phyloP scores from a whole-genome alignment of 2,888 invertebrate species.

The Aquatica leii region DNA sequence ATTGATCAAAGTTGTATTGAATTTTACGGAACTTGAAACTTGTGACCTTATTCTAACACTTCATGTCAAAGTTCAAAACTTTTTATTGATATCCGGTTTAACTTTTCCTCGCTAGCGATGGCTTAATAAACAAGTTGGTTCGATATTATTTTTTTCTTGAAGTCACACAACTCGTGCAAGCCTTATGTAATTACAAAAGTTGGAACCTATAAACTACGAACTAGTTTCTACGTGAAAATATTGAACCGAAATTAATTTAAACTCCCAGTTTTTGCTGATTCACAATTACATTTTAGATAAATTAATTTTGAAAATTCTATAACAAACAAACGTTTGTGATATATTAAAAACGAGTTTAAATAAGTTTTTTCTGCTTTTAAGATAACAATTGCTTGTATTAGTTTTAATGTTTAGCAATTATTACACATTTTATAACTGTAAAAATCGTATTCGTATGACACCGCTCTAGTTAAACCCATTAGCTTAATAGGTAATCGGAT shows the following conservation, averaged over 20 bases:
- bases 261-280: no score
- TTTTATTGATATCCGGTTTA: conserved; percentile 31
- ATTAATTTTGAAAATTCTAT: not conserved
- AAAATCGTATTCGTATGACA: not conserved
- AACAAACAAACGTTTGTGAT: no score
- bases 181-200: conserved; percentile 27
- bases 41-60: conserved; percentile 20
- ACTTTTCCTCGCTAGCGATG: conserved; percentile 21
- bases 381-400: no score
- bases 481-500: conserved; percentile 42
- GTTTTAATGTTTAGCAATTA: no score
- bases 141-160: conserved; percentile 29
- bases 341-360: no score
- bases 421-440: no score
- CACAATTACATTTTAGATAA: not conserved
- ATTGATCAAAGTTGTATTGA: conserved; percentile 20
- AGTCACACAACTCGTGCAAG: conserved; percentile 21
- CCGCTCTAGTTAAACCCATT: conserved; percentile 29
- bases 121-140: conserved; percentile 32
- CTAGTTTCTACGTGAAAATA: conserved; percentile 23
- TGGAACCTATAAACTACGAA: conserved; percentile 23
- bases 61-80: conserved; percentile 24
- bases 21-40: conserved; percentile 20
- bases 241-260: conserved; percentile 21
- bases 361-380: no score